phyloP scores from a whole-genome alignment of 2,113 vertebrate genomes.

The Rhombomys opimus region DNA sequence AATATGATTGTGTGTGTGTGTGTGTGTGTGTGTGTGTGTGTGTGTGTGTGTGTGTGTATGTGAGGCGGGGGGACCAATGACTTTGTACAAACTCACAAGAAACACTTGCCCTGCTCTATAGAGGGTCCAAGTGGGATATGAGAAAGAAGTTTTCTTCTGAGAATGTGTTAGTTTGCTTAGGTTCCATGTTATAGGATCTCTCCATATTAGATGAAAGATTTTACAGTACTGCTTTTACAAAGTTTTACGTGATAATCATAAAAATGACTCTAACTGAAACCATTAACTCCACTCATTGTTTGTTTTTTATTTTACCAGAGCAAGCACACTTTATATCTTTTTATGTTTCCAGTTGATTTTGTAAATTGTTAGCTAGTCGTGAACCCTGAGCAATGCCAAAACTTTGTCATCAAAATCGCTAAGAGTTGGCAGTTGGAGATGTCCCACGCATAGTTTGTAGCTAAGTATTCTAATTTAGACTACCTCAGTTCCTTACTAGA shows the following conservation, averaged over 20 bases:
- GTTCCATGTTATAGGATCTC: constrained; percentile 23
- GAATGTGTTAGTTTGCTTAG: constrained; percentile 58
- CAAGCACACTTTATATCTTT: background rate
- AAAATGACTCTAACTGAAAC: constrained; percentile 64
- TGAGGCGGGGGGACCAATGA: constrained; percentile 40
- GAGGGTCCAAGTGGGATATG: background rate
- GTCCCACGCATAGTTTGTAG: background rate
- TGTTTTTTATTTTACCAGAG: constrained; percentile 55
- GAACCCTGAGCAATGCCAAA: constrained; percentile 32
- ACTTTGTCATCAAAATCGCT: constrained; percentile 43
- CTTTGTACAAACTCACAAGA: background rate
- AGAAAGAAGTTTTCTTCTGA: background rate
- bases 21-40: background rate
- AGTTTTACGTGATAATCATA: constrained; percentile 65
- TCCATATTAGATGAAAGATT: constrained; percentile 52
- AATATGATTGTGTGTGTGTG: background rate
- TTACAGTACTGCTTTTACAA: constrained; percentile 61
- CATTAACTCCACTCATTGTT: constrained; percentile 48
- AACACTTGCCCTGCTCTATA: background rate
- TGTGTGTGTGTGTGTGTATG: background rate
- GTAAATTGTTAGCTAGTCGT: background rate
- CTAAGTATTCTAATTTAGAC: background rate
- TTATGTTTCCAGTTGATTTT: constrained; percentile 32
- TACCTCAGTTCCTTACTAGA: background rate
- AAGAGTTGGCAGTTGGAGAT: constrained; percentile 6